phyloP scores from a whole-genome alignment of 2,113 vertebrate species.

The Galemys pyrenaicus region DNA sequence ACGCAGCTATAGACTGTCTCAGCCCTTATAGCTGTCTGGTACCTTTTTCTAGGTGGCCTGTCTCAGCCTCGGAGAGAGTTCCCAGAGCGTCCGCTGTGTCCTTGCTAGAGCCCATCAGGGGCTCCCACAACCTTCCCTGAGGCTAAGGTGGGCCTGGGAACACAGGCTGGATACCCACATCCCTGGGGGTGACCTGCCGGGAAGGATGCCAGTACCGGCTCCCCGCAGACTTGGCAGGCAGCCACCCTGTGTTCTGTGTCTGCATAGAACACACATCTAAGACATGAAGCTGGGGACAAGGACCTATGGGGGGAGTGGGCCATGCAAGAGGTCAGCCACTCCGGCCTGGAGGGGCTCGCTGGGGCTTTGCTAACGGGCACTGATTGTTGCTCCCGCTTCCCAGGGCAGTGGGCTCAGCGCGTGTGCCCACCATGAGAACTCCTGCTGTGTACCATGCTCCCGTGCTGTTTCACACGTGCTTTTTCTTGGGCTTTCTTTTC shows the following conservation, averaged over 20 bases:
- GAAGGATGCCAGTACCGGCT: neutral
- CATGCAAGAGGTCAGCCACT: neutral
- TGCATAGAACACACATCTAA: neutral
- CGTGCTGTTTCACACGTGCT: neutral
- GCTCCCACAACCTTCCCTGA: neutral
- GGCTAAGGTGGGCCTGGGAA: neutral
- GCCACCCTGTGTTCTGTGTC: too few relatives aligned
- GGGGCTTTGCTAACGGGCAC: neutral
- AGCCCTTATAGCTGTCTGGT: too few relatives aligned
- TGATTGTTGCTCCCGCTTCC: neutral
- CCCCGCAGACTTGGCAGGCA: neutral
- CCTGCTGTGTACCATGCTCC: accelerated
- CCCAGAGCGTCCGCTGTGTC: neutral
- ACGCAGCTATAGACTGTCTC: too few relatives aligned
- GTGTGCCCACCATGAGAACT: accelerated
- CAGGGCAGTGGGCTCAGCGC: neutral
- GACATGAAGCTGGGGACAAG: neutral
- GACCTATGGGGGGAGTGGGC: neutral
- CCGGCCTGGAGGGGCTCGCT: neutral
- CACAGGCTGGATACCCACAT: neutral
- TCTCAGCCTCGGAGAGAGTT: neutral
- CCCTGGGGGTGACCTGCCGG: accelerated
- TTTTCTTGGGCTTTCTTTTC: neutral
- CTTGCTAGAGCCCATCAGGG: neutral
- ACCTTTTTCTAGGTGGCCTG: too few relatives aligned